phyloP scores from a whole-genome alignment of 2,797 vertebrate species.

The Craterocephalus amniculus region DNA sequence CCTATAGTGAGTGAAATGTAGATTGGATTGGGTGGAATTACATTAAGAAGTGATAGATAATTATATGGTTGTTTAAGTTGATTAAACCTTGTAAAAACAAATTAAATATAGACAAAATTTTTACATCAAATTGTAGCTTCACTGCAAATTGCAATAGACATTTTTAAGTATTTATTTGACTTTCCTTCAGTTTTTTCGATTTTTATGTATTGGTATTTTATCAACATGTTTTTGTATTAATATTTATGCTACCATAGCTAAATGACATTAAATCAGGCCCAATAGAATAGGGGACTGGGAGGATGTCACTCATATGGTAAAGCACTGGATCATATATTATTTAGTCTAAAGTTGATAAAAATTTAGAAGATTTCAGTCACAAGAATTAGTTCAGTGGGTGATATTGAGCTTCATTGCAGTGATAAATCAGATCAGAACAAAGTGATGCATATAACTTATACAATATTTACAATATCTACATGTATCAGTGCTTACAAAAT shows the following conservation, averaged over 20 bases:
- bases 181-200: neutral
- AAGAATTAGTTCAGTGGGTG: neutral
- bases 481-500: conserved; percentile 21
- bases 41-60: neutral
- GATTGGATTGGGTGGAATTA: too few relatives aligned
- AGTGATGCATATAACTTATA: neutral
- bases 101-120: too few relatives aligned
- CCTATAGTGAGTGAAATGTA: too few relatives aligned
- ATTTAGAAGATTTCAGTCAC: neutral
- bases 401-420: neutral
- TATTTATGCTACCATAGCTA: neutral
- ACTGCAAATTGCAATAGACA: neutral
- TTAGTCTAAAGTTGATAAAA: neutral
- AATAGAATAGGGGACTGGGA: neutral
- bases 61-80: neutral
- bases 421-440: neutral
- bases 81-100: neutral
- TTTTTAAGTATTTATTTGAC: conserved; percentile 2
- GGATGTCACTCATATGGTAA: neutral
- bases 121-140: neutral
- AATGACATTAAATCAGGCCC: neutral
- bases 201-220: too few relatives aligned
- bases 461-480: neutral
- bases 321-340: too few relatives aligned
- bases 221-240: neutral